phyloP scores from a whole-genome alignment of 2,888 invertebrate genomes.

The Thymelicus sylvestris region DNA sequence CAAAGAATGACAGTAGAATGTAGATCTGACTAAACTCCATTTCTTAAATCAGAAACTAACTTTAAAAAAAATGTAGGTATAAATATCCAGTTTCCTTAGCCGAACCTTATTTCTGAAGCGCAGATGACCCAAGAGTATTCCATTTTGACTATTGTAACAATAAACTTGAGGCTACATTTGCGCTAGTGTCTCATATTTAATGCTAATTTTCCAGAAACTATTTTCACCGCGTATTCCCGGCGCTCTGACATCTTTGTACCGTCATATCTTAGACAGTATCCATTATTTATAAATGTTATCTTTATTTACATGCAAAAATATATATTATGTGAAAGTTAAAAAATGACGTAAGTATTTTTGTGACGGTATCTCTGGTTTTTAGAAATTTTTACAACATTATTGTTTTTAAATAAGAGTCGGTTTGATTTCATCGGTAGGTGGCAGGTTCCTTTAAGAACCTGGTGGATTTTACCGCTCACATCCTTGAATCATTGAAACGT shows the following conservation, averaged over 20 bases:
- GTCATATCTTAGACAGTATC: slow-evolving; percentile 66
- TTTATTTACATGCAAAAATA: slow-evolving; percentile 56
- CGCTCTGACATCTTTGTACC: slow-evolving; percentile 66
- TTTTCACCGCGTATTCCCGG: slow-evolving; percentile 53
- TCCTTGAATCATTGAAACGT: no score
- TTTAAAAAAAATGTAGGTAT: not conserved
- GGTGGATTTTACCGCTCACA: no score
- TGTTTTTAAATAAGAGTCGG: not conserved
- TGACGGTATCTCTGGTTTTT: not conserved
- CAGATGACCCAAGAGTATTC: not conserved
- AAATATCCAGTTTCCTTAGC: not conserved
- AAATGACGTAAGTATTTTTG: not conserved
- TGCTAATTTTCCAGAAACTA: slow-evolving; percentile 60
- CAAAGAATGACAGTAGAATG: no score
- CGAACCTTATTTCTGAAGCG: not conserved
- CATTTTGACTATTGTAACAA: slow-evolving; percentile 7
- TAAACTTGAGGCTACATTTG: slow-evolving; percentile 64
- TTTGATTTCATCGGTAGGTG: no score
- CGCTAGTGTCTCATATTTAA: slow-evolving; percentile 64
- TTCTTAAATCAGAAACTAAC: no score
- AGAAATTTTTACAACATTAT: not conserved
- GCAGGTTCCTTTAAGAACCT: no score
- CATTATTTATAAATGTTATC: slow-evolving; percentile 70
- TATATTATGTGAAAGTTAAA: slow-evolving; percentile 41
- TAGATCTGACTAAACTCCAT: no score